A percentile compares a stretch with the other conserved stretches of the same genome.
Conservation (phyloP, 2,113 vertebrate species). For the Oryzias woworae region DNA sequence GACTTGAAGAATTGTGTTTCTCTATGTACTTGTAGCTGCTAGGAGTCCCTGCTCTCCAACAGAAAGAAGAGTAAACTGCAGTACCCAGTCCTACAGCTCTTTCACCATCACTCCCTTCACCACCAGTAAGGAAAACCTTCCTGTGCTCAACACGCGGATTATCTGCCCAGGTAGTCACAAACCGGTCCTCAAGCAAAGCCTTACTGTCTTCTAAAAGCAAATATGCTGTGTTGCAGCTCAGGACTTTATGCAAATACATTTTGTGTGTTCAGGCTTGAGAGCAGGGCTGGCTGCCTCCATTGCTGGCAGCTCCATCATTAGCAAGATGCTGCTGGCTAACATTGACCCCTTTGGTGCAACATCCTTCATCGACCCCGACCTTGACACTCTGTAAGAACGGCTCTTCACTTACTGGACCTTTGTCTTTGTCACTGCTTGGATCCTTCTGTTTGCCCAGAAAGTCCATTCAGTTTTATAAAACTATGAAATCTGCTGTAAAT, state of each 20-base stretch:
- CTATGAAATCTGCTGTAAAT: no score
- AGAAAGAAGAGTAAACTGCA: constrained; percentile 83
- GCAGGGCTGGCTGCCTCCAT: constrained; percentile 97
- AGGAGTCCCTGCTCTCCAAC: constrained; percentile 85
- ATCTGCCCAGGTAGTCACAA: constrained; percentile 89
- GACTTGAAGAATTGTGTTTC: background rate
- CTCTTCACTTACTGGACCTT: background rate
- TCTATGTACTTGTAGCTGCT: constrained; percentile 54
- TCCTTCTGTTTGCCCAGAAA: background rate
- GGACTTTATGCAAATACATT: constrained; percentile 6
- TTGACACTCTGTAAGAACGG: constrained; percentile 90
- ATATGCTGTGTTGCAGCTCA: background rate
- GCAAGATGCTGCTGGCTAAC: constrained; percentile 98
- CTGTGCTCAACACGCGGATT: constrained; percentile 97
- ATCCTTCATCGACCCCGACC: constrained; percentile 95
- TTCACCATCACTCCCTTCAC: constrained; percentile 85
- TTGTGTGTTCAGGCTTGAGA: constrained; percentile 82
- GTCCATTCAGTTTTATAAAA: background rate
- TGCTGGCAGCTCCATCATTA: constrained; percentile 98
- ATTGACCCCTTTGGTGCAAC: constrained; percentile 96
- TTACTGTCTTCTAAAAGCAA: background rate
- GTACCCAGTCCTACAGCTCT: constrained; percentile 83
- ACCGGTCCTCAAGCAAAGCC: constrained; percentile 5
- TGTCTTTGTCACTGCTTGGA: background rate
- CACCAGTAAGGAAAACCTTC: constrained; percentile 94